These are phyloP conservation scores for Abrostola triplasia DNA, from an alignment of 2,888 invertebrate species.

Conservation along the genomic window DNA sequence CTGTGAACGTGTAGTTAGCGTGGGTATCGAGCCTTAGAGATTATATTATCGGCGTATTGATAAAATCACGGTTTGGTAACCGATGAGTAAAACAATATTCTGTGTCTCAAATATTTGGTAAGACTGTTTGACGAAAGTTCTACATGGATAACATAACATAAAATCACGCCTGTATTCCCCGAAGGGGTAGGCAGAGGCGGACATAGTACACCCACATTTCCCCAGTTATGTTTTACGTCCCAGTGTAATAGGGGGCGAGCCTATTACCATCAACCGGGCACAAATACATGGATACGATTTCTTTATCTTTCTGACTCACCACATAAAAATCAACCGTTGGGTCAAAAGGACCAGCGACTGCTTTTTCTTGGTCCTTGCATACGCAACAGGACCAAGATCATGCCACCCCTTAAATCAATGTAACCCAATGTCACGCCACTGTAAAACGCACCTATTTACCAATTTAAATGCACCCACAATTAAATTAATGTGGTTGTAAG, in stretches of 20 bases:
- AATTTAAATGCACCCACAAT: constrained; percentile 43
- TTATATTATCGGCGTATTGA: constrained; percentile 33
- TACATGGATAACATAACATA: no score
- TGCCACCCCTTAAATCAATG: constrained; percentile 11
- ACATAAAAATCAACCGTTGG: background rate
- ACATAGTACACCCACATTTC: no score
- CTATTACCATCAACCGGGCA: no score
- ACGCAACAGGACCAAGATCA: constrained; percentile 10
- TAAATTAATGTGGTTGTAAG: constrained; percentile 45
- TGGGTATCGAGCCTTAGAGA: constrained; percentile 18
- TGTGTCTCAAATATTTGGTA: background rate
- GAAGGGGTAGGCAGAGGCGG: no score
- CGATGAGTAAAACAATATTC: constrained; percentile 11
- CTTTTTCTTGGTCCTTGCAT: constrained; percentile 5
- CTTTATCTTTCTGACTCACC: no score
- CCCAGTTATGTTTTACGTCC: no score
- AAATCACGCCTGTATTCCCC: no score
- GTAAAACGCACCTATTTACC: constrained; percentile 37
- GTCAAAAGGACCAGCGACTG: no score
- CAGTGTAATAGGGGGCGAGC: no score
- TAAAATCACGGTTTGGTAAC: constrained; percentile 20
- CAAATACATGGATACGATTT: no score
- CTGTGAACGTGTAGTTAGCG: constrained; percentile 11
- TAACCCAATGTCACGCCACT: constrained; percentile 9
- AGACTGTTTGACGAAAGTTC: no score